phyloP scores from a whole-genome alignment of 1,140 invertebrate genomes.

The Drosophila teissieri region DNA sequence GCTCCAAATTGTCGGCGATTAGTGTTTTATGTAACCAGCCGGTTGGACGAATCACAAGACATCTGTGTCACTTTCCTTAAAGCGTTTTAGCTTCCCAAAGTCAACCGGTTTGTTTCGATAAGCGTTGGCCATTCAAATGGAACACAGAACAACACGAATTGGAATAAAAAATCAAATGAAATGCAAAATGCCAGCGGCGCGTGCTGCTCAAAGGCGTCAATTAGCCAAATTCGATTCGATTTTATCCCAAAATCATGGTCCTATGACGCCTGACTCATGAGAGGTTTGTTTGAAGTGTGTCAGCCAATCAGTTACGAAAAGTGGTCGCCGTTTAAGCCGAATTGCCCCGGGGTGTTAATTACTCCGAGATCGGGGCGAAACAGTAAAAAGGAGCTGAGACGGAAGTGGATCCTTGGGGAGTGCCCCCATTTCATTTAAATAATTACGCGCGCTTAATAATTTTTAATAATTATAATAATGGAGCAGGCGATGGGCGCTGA shows the following conservation, averaged over 20 bases:
- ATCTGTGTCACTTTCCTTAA: conserved; percentile 50
- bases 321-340: conserved; percentile 26
- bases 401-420: conserved; percentile 47
- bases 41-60: conserved; percentile 40
- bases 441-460: conserved; percentile 82
- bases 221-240: conserved; percentile 56
- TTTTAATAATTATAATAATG: conserved; percentile 84
- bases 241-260: conserved; percentile 17
- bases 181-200: conserved; percentile 54
- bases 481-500: conserved; percentile 68
- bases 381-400: conserved; percentile 41
- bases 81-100: conserved; percentile 2
- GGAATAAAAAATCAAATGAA: conserved; percentile 25
- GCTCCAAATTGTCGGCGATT: conserved; percentile 40
- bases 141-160: conserved; percentile 35
- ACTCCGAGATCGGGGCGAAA: conserved; percentile 19
- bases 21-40: conserved; percentile 50
- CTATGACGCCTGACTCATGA: conserved; percentile 59
- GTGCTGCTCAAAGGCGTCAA: conserved; percentile 75
- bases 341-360: conserved; percentile 74
- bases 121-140: conserved; percentile 56
- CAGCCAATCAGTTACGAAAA: conserved; percentile 19
- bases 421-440: conserved; percentile 77
- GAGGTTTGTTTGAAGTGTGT: conserved; percentile 61
- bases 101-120: conserved; percentile 37